Base-by-base conservation (phyloP, 2,888 invertebrate genomes). In the Antheraea yamamai region DNA sequence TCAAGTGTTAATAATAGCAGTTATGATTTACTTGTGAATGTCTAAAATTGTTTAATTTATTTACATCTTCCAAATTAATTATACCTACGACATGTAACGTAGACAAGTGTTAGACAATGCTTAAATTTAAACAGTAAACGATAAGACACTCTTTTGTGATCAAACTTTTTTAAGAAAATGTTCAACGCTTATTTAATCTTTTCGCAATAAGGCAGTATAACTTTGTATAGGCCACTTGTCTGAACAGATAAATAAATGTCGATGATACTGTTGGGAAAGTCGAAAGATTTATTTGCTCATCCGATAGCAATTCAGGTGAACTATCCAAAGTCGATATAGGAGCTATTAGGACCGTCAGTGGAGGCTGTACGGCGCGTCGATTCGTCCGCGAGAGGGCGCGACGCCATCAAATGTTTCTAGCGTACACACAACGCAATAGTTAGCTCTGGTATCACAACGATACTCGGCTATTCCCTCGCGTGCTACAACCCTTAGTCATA, bases 381-480 rank as follows among this genome's bases (percentile, higher is more conserved):
- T 10, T 16, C 26, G 26, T 26, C 61, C 10, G 66, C 16, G 79
- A 78, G 76, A 77, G 55, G 73, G 8, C n/a, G 6, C 58, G 4
- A 4, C 51, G 55, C 78, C 80, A 79, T 68, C 68, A 68, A 68
- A 61, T 61, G 61, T 61, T 23, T 12, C 61, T 20, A 61, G 61
- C 61, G 61, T 23, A 61, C 61, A 61, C n/a, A 61, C 61, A 18
- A 70, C 39, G 14, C 39, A 77, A 6, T 39, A 39, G 73, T 30
- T 76, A 76, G 75, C 70, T 79, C 55, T 81, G 80, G 82, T 79
- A 77, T 79, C 82, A 83, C 84, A 82, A 78, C 83, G 81, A 80
- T 81, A 82, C 82, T 75, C 77, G 79, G 81, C 83, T 83, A 82
- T 66, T 85, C 82, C 85, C 83, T 84, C 75, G 70, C 20, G 39